Conservation (phyloP, 2,113 vertebrate species). For the Myrmecophaga tridactyla region DNA sequence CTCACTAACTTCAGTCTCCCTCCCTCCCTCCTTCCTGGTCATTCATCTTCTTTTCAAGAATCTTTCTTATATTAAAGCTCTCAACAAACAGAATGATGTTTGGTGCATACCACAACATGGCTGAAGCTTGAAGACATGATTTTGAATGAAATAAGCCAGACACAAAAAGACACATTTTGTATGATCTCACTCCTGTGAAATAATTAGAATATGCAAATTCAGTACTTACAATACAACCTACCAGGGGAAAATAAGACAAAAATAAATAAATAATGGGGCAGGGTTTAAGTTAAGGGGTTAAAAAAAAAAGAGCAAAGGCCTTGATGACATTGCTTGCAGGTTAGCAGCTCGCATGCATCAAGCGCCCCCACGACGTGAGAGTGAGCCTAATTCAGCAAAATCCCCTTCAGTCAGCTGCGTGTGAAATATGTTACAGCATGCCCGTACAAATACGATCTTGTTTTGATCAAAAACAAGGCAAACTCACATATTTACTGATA, state of each 20-base stretch:
- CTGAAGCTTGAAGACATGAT: no score
- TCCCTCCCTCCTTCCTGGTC: neutral
- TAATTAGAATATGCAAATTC: no score
- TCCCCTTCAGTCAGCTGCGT: neutral
- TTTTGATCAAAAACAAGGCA: neutral
- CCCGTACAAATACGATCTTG: no score
- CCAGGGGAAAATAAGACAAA: no score
- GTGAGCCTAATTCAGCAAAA: neutral
- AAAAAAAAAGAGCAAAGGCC: neutral
- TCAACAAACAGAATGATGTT: neutral
- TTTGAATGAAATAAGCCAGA: no score
- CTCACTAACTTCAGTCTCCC: neutral
- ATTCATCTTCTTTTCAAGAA: neutral
- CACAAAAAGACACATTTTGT: no score
- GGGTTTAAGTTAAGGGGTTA: no score
- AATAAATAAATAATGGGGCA: no score
- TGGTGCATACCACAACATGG: no score
- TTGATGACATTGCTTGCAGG: neutral
- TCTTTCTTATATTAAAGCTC: neutral
- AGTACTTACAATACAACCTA: no score
- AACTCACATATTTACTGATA: neutral
- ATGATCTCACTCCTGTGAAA: no score
- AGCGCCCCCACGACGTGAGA: accelerated
- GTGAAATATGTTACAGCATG: no score
- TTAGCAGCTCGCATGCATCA: accelerated